Base-by-base conservation (phyloP, 2,888 invertebrate species). In the Chrysolina oricalcia region DNA sequence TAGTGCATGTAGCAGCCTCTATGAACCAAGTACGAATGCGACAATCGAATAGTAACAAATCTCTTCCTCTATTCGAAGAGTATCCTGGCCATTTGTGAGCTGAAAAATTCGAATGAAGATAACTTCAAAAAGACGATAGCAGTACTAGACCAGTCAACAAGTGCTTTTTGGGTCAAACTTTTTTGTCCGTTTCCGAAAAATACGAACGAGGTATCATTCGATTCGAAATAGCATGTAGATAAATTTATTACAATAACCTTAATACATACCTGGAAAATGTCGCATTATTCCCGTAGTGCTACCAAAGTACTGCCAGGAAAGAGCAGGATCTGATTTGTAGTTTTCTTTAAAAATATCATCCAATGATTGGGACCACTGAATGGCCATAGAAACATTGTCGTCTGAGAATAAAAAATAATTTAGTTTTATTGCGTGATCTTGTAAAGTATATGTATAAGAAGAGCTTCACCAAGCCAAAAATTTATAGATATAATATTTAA, bases 301-400 rank as follows among this genome's bases (percentile, higher is more conserved):
- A 40, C 99, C 98, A 88, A 99, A 99, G 89, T 98, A 98, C 89
- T 99, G 99, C 97, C 98, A 99, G 0, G 95, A 94, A 46, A 98
- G 89, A 0, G 97, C 96, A 0, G 97, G 97, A 90, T 98, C 97
- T 0, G 94, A 92, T 79, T 94, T 91, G 86, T 96, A 96, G 88
- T 99, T 99, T 85, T 94, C 92, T 70, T 90, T 90, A 88, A 98
- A 99, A 9, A 94, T 93, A 41, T 93, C 91, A 84, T 98, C 96
- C 69, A 99, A 90, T 19, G 90, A 91, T 87, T 95, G 94, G 0
- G 98, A 97, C 98, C 98, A 99, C 86, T 93, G 91, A 74, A 99
- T 96, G n/a, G 94, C 93, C 84, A 93, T 91, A 56, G 93, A 87
- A 0, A 96, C 93, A 56, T 65, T 70, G 19, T 66, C 66, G 43